A percentile compares a stretch with the other conserved stretches of the same genome.
Evolutionary conservation across 2,797 vertebrate species (phyloP).

Genomic region (Distichodus sexfasciatus): DNA sequence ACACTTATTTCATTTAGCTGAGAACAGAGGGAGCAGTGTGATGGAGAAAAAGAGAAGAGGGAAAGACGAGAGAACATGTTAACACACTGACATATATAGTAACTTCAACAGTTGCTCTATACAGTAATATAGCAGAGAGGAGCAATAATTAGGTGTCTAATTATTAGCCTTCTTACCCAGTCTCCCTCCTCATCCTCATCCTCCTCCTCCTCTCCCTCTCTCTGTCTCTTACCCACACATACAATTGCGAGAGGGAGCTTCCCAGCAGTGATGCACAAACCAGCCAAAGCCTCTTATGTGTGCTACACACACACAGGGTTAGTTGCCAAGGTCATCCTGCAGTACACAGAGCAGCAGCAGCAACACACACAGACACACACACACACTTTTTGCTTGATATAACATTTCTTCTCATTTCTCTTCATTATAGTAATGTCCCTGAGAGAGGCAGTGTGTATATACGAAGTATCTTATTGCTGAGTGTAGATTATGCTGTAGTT

Average conservation of each 20-base stretch:
- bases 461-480: too few relatives aligned
- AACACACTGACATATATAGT: not conserved
- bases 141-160: constrained; percentile 23
- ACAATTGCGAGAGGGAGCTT: not conserved
- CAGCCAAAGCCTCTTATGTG: constrained; percentile 9
- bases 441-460: not conserved
- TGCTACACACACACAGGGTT: constrained; percentile 11
- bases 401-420: too few relatives aligned
- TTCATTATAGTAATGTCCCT: too few relatives aligned
- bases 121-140: not conserved
- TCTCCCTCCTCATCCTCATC: not conserved
- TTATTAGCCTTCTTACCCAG: constrained; percentile 4
- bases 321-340: constrained; percentile 3
- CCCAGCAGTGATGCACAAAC: not conserved
- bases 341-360: not conserved
- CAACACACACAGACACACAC: not conserved
- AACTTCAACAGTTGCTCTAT: not conserved
- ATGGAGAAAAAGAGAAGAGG: not conserved
- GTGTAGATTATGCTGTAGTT: too few relatives aligned
- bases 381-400: not conserved
- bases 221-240: not conserved
- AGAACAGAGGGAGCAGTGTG: constrained; percentile 23
- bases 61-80: not conserved
- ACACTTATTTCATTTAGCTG: constrained; percentile 1
- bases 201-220: not conserved